A percentile compares a stretch with the other conserved stretches of the same genome.
Conservation (phyloP, 1,140 invertebrate species). For the Sminthurinus signatus region DNA sequence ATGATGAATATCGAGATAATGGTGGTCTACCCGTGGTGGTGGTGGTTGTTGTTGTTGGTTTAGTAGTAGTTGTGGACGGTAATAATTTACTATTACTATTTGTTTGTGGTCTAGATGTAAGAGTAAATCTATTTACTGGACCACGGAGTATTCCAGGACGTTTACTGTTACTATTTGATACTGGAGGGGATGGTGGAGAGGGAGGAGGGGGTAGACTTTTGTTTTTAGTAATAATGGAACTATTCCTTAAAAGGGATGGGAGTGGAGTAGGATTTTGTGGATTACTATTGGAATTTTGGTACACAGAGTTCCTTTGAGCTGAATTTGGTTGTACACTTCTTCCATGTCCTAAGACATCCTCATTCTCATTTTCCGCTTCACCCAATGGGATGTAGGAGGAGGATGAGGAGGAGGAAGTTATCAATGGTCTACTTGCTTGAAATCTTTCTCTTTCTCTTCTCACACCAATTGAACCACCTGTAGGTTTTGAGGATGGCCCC, state of each 20-base stretch:
- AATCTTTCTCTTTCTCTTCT: background rate
- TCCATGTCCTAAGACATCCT: constrained; percentile 9
- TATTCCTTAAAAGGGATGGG: background rate
- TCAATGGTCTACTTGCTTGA: too few species aligned
- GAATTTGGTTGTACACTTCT: constrained; percentile 21
- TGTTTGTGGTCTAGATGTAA: background rate
- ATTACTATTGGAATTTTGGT: background rate
- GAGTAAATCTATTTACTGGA: constrained; percentile 11
- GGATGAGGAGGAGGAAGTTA: too few species aligned
- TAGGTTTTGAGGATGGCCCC: background rate
- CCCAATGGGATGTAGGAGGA: constrained; percentile 27
- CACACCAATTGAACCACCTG: constrained; percentile 2
- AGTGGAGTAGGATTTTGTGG: constrained; percentile 11
- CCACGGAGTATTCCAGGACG: constrained; percentile 2
- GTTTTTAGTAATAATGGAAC: background rate
- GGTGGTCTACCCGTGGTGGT: too few species aligned
- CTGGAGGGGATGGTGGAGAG: background rate
- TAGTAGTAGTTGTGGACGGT: too few species aligned
- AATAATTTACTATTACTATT: too few species aligned
- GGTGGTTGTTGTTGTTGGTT: too few species aligned
- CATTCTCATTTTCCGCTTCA: constrained; percentile 20
- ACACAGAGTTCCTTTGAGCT: constrained; percentile 9
- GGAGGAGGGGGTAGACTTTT: background rate
- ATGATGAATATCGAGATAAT: too few species aligned
- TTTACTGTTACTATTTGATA: background rate